A percentile compares a stretch with the other conserved stretches of the same genome.
These are phyloP conservation scores for Paraescarpia echinospica DNA, from an alignment of 1,140 invertebrate genomes.

Conservation along the genomic window DNA sequence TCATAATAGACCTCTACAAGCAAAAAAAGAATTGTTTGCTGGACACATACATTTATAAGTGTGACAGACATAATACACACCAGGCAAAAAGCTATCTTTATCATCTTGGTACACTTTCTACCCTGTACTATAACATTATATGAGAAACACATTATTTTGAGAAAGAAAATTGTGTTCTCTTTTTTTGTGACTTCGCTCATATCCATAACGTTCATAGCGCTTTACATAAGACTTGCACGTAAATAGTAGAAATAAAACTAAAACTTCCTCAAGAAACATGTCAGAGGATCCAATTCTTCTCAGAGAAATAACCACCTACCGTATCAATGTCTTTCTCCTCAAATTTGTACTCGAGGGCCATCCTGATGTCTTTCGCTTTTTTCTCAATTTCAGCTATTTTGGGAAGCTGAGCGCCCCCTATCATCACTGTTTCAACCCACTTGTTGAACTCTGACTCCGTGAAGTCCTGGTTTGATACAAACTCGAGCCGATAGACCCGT, in stretches of 20 bases:
- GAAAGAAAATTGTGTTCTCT: no score
- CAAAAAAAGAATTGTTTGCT: no score
- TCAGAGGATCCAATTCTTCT: neutral
- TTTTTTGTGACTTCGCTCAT: no score
- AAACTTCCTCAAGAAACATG: neutral
- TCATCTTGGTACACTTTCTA: no score
- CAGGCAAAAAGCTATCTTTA: no score
- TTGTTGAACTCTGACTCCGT: constrained; percentile 89
- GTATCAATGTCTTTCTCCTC: constrained; percentile 74
- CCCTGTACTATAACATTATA: no score
- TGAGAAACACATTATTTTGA: no score
- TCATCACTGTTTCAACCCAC: constrained; percentile 83
- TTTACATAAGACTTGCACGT: no score
- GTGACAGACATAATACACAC: no score
- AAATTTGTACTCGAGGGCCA: constrained; percentile 73
- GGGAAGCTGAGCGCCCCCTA: constrained; percentile 77
- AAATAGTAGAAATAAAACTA: neutral
- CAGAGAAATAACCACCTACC: constrained; percentile 54
- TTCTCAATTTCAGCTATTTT: constrained; percentile 80
- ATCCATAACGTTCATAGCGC: no score
- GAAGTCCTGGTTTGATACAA: constrained; percentile 97
- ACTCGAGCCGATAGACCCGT: constrained; percentile 90
- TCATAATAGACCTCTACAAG: no score
- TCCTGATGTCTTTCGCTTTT: constrained; percentile 86
- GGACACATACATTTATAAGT: no score